Evolutionary conservation across 2,888 invertebrate genomes (phyloP).

Genomic region (Gari tellinella): DNA sequence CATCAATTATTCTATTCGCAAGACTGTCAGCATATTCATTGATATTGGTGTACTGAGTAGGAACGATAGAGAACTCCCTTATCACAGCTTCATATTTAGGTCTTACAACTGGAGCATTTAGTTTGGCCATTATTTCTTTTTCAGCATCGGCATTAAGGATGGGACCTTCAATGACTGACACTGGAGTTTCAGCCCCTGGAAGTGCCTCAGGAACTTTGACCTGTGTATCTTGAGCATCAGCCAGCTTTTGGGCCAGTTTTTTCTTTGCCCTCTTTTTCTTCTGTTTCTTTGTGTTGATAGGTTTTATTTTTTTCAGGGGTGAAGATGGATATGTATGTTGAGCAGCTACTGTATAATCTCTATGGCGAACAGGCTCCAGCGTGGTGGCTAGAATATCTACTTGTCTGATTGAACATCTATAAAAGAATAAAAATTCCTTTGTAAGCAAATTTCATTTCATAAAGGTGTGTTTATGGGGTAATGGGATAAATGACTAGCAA

Average conservation of each 20-base stretch:
- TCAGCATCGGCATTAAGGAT: neutral
- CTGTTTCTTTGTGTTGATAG: conserved; percentile 27
- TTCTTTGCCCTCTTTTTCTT: conserved; percentile 42
- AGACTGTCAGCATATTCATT: conserved; percentile 47
- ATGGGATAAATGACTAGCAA: too few relatives aligned
- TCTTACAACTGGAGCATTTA: conserved; percentile 16
- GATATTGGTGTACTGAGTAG: conserved; percentile 33
- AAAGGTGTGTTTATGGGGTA: too few relatives aligned
- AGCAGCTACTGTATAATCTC: conserved; percentile 76
- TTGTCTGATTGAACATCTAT: conserved; percentile 74
- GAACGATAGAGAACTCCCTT: conserved; percentile 33
- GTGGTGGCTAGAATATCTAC: conserved; percentile 80
- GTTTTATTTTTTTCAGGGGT: conserved; percentile 60
- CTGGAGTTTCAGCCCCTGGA: conserved; percentile 45
- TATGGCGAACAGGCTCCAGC: conserved; percentile 79
- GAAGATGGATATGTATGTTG: conserved; percentile 73
- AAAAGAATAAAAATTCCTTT: conserved; percentile 1
- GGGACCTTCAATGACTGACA: conserved; percentile 6
- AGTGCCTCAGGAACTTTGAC: conserved; percentile 14
- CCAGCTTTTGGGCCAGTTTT: conserved; percentile 20
- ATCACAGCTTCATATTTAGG: conserved; percentile 26
- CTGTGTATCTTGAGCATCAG: conserved; percentile 3
- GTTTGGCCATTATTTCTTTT: conserved; percentile 7
- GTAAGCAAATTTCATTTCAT: too few relatives aligned
- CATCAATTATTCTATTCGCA: conserved; percentile 49